phyloP scores from a whole-genome alignment of 1,140 invertebrate genomes.

The Lycorma delicatula region DNA sequence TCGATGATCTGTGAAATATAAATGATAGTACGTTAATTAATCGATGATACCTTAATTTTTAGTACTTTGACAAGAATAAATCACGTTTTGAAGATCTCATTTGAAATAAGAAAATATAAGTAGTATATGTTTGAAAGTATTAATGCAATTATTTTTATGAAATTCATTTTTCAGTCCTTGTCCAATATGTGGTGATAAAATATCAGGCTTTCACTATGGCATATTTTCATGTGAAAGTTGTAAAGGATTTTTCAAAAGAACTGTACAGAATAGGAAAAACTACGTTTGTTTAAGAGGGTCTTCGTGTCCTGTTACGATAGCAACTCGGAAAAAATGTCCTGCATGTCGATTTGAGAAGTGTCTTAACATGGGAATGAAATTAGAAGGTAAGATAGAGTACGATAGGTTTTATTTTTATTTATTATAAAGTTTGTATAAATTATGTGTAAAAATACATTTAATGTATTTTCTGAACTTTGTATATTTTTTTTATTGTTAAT shows the following conservation, averaged over 20 bases:
- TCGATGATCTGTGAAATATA: too few relatives aligned
- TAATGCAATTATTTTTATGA: conserved; percentile 13
- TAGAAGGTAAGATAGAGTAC: conserved; percentile 68
- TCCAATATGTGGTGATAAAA: conserved; percentile 91
- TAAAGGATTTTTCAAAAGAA: conserved; percentile 97
- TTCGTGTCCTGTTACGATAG: conserved; percentile 82
- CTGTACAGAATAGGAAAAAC: conserved; percentile 95
- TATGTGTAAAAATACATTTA: not conserved
- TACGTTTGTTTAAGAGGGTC: conserved; percentile 89
- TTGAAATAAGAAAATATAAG: too few relatives aligned
- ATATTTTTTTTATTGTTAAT: not conserved
- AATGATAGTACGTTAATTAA: too few relatives aligned
- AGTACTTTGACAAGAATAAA: conserved; percentile 1
- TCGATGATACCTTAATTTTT: too few relatives aligned
- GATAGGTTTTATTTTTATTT: not conserved
- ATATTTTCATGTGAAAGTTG: conserved; percentile 96
- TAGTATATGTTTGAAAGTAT: not conserved
- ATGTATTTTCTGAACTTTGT: too few relatives aligned
- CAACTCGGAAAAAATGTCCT: conserved; percentile 92
- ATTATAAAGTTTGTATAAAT: not conserved
- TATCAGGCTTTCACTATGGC: conserved; percentile 91
- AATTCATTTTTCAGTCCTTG: conserved; percentile 58
- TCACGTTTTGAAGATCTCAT: too few relatives aligned
- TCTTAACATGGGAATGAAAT: conserved; percentile 90
- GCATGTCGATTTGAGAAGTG: conserved; percentile 97